phyloP scores from a whole-genome alignment of 2,888 invertebrate genomes.

The Agriopis marginaria region DNA sequence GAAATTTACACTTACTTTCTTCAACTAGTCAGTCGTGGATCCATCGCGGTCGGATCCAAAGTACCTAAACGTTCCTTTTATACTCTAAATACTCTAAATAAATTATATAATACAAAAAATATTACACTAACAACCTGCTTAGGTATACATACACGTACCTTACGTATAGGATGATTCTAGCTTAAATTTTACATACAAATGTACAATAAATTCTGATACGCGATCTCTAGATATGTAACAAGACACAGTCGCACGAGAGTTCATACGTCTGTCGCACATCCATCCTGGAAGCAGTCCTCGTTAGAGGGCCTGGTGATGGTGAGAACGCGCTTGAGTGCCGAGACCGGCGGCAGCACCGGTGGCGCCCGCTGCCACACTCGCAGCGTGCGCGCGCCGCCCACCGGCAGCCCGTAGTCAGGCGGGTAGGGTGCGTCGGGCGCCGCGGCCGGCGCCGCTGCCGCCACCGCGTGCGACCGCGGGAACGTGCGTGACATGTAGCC shows the following conservation, averaged over 20 bases:
- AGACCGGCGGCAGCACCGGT: constrained; percentile 94
- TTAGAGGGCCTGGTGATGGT: constrained; percentile 94
- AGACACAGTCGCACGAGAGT: constrained; percentile 47
- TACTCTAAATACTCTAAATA: constrained; percentile 83
- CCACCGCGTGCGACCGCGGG: constrained; percentile 81
- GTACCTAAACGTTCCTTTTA: constrained; percentile 76
- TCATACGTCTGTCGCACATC: constrained; percentile 96
- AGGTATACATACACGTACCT: constrained; percentile 71
- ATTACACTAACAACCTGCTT: constrained; percentile 77
- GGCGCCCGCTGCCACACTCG: constrained; percentile 96
- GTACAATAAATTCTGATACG: constrained; percentile 68
- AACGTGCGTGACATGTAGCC: constrained; percentile 88
- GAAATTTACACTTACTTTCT: constrained; percentile 82
- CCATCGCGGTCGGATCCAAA: constrained; percentile 78
- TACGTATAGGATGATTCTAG: constrained; percentile 69
- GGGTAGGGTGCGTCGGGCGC: constrained; percentile 88
- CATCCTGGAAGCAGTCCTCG: constrained; percentile 97
- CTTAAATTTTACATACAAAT: constrained; percentile 63
- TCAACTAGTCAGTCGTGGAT: constrained; percentile 85
- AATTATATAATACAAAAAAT: constrained; percentile 86
- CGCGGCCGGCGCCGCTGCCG: constrained; percentile 68
- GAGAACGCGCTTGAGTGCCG: constrained; percentile 93
- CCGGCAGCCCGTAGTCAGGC: constrained; percentile 92
- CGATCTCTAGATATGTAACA: constrained; percentile 64
- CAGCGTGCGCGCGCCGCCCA: constrained; percentile 90